phyloP scores from a whole-genome alignment of 1,140 invertebrate genomes.

The Yoshiicerus persimilis region DNA sequence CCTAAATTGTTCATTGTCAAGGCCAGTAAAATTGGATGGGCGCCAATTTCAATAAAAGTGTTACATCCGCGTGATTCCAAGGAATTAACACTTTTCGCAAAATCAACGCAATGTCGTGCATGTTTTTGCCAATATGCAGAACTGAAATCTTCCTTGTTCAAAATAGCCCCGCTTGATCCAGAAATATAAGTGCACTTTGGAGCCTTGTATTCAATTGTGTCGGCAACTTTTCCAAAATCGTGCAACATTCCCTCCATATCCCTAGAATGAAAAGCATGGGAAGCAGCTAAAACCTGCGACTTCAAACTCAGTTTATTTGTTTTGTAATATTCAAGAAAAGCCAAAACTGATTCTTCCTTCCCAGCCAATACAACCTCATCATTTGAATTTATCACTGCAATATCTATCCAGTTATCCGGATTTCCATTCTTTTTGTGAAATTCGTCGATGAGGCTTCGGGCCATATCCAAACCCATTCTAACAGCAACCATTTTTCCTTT shows the following conservation, averaged over 20 bases:
- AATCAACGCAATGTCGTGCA: slow-evolving; percentile 6
- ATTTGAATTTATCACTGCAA: slow-evolving; percentile 27
- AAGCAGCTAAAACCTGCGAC: not conserved
- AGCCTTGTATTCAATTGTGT: not conserved
- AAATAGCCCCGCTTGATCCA: not conserved
- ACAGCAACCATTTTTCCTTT: slow-evolving; percentile 37
- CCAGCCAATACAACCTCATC: slow-evolving; percentile 29
- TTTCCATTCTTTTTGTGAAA: not conserved
- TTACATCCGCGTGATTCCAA: not conserved
- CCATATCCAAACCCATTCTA: not conserved
- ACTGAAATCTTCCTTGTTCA: not conserved
- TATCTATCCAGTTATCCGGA: not conserved
- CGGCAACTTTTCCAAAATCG: not conserved
- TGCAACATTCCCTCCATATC: slow-evolving; percentile 27
- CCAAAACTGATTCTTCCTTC: not conserved
- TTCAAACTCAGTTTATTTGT: not conserved
- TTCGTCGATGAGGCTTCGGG: not conserved
- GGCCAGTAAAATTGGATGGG: slow-evolving; percentile 26
- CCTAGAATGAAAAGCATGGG: slow-evolving; percentile 32
- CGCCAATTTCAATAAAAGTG: slow-evolving; percentile 28
- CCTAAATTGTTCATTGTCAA: not conserved
- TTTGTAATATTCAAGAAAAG: not conserved
- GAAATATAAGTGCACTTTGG: slow-evolving; percentile 18
- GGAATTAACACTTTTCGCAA: not conserved
- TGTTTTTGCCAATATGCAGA: slow-evolving; percentile 26